Evolutionary conservation across 2,888 invertebrate genomes (phyloP).

Genomic region (Camponotus fellah): DNA sequence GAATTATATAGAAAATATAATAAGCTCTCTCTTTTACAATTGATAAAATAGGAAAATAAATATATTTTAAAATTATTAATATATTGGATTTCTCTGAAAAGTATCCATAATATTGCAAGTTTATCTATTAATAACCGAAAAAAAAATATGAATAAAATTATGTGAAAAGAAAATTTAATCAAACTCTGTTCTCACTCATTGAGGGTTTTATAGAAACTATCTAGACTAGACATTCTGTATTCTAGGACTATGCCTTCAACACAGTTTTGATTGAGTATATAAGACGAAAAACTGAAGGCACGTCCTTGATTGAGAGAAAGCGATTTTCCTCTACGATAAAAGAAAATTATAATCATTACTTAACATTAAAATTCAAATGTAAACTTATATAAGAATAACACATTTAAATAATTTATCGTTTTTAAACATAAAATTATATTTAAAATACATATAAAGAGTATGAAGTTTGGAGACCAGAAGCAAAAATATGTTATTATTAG

Average conservation of each 20-base stretch:
- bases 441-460: constrained; percentile 2
- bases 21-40: neutral
- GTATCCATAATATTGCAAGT: neutral
- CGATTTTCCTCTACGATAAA: neutral
- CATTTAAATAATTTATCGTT: constrained; percentile 10
- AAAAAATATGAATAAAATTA: constrained; percentile 1
- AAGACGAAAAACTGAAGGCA: constrained; percentile 65
- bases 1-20: neutral
- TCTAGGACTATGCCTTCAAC: constrained; percentile 41
- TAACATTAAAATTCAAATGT: neutral
- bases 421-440: constrained; percentile 12
- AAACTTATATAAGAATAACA: constrained; percentile 6
- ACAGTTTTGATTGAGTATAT: constrained; percentile 63
- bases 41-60: neutral
- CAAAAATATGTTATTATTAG: neutral
- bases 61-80: neutral
- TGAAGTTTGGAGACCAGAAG: neutral
- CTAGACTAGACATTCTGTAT: constrained; percentile 31
- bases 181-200: constrained; percentile 46
- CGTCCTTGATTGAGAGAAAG: constrained; percentile 66
- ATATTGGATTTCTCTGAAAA: neutral
- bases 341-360: neutral
- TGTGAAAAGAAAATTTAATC: constrained; percentile 56
- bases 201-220: constrained; percentile 49
- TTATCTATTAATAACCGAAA: neutral